These are phyloP conservation scores for Acanthoscelides obtectus DNA, from an alignment of 2,888 invertebrate genomes.

Conservation along the genomic window DNA sequence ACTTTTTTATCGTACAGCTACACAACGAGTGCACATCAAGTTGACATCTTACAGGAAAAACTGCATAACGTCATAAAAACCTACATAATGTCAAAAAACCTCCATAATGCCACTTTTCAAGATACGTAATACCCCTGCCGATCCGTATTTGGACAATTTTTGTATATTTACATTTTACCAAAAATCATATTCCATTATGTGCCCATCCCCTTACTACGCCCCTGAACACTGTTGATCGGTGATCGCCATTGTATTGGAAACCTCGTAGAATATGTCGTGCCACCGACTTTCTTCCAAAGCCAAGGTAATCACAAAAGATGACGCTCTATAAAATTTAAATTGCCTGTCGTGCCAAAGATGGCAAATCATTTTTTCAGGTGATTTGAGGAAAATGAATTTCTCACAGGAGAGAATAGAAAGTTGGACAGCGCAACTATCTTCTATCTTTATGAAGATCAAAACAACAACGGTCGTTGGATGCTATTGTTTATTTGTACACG, in stretches of 20 bases:
- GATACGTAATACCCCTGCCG: too few relatives aligned
- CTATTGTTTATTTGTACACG: background rate
- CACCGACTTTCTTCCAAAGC: background rate
- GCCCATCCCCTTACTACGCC: background rate
- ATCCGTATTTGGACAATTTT: too few relatives aligned
- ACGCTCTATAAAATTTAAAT: background rate
- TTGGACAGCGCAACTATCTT: too few relatives aligned
- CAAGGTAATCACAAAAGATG: background rate
- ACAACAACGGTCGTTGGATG: background rate
- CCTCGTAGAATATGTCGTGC: background rate
- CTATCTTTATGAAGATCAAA: background rate
- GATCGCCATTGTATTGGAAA: background rate
- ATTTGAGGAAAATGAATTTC: background rate
- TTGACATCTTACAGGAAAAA: too few relatives aligned
- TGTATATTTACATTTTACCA: too few relatives aligned
- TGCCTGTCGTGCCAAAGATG: background rate
- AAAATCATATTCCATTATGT: too few relatives aligned
- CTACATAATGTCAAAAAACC: too few relatives aligned
- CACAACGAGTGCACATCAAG: too few relatives aligned
- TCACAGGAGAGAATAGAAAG: background rate
- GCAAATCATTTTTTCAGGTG: background rate
- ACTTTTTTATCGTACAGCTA: too few relatives aligned
- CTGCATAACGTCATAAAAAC: too few relatives aligned
- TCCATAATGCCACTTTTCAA: too few relatives aligned
- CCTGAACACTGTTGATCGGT: background rate